Base-by-base conservation (phyloP, 2,797 vertebrate genomes). In the Lepilemur ruficaudatus region DNA sequence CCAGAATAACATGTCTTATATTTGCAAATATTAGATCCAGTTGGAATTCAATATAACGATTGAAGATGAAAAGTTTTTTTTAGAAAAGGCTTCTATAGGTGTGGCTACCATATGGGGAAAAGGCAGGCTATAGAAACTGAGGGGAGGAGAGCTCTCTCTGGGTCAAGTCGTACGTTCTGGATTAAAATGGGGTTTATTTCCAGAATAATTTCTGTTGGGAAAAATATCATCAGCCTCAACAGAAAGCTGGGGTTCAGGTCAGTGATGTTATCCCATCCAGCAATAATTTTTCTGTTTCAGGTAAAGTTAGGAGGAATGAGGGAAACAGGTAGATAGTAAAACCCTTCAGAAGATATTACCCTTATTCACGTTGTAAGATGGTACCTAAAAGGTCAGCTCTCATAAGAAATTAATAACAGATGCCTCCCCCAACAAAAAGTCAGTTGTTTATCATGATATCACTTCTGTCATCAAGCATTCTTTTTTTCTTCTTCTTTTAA, bases 1-100 rank as follows among this genome's bases (percentile, higher is more conserved):
- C 65, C 82, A 57, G 14, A 96, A 43, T 70, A 94, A 63, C 17
- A 28, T 17, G 57, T n/a, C 50, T 91, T 95, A 48, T 59, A 72
- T 93, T 30, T 93, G 43, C 81, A 94, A 69, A 75, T 28, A 59
- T 90, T 87, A 25, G 72, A 91, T 73, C 83, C 72, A 96, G 65
- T 52, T 38, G 22, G 6, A 70, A 87, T 50, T 67, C 83, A 57
- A 91, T 76, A 92, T 59, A 73, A 91, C 95, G 35, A n/a, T 65
- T 41, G 18, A 59, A 90, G 72, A 93, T 69, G 65, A 96, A 81
- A 82, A 76, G 35, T 70, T 80, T 76, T 83, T 85, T 84, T 63
- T 50, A 46, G 30, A 88, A 79, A 78, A 97, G 20, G 52, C 25
- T 28, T 80, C 23, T 73, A 2, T 12, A 15, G 23, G 72, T 76